phyloP scores from a whole-genome alignment of 2,797 vertebrate genomes.

The Varecia variegata region DNA sequence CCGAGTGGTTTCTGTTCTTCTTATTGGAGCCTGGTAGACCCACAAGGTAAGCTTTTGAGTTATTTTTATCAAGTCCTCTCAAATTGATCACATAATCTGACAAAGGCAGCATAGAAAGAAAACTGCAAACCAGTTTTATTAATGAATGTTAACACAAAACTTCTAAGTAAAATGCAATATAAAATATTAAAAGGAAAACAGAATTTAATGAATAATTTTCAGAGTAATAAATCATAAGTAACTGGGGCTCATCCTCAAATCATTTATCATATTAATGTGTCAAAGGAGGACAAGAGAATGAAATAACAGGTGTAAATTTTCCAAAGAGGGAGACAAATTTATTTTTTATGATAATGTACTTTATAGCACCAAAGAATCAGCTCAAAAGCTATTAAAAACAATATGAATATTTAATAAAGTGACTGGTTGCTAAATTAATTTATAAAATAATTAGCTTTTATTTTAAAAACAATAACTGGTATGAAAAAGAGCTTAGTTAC shows the following conservation, averaged over 20 bases:
- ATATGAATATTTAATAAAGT: conserved; percentile 52
- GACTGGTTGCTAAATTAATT: conserved; percentile 46
- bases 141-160: conserved; percentile 25
- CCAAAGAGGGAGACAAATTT: conserved; percentile 23
- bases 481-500: conserved; percentile 25
- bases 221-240: conserved; percentile 45
- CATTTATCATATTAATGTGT: conserved; percentile 48
- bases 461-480: conserved; percentile 46
- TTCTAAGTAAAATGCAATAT: conserved; percentile 50
- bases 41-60: conserved; percentile 18
- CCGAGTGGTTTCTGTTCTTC: not conserved
- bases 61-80: conserved; percentile 13
- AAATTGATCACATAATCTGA: conserved; percentile 12
- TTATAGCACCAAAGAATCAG: not conserved
- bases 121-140: conserved; percentile 35
- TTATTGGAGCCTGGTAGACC: not conserved
- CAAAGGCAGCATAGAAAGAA: not conserved
- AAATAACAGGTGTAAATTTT: conserved; percentile 54
- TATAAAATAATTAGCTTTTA: conserved; percentile 62
- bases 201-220: conserved; percentile 47
- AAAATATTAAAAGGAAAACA: conserved; percentile 59
- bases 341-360: conserved; percentile 47
- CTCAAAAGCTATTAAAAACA: conserved; percentile 49
- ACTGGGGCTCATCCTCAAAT: conserved; percentile 26
- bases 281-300: conserved; percentile 10